A percentile compares a stretch with the other conserved stretches of the same genome.
Conservation (phyloP, 1,140 invertebrate genomes). For the Drosophila ficusphila region DNA sequence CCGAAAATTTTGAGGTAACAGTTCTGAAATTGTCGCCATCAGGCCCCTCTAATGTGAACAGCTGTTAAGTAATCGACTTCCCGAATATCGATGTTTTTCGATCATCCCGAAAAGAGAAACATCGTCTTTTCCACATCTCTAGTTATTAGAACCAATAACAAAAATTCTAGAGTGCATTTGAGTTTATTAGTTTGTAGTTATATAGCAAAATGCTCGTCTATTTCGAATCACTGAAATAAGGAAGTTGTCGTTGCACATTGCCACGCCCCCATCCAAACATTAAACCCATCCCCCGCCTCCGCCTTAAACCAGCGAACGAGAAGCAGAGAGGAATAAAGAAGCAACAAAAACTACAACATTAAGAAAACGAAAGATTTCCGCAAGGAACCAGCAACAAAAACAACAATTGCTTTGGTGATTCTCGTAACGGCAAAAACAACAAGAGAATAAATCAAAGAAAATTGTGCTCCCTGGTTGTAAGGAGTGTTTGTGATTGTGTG, state of each 20-base stretch:
- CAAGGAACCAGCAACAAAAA: constrained; percentile 8
- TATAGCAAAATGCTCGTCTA: constrained; percentile 40
- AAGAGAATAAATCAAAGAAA: constrained; percentile 10
- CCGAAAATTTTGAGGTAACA: neutral
- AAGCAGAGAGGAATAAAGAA: neutral
- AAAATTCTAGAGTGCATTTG: constrained; percentile 36
- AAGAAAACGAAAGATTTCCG: constrained; percentile 35
- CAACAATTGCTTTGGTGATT: constrained; percentile 7
- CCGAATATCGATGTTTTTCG: neutral
- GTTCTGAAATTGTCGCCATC: neutral
- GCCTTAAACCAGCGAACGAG: neutral
- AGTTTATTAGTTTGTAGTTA: constrained; percentile 50
- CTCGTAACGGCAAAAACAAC: constrained; percentile 30
- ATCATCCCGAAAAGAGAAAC: neutral
- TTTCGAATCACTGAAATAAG: constrained; percentile 17
- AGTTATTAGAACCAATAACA: constrained; percentile 33
- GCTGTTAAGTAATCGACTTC: neutral
- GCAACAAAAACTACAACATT: constrained; percentile 17
- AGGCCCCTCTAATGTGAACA: neutral
- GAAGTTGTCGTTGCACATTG: constrained; percentile 13
- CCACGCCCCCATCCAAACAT: constrained; percentile 1
- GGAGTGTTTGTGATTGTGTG: constrained; percentile 6
- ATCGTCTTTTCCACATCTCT: neutral
- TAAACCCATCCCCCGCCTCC: constrained; percentile 3
- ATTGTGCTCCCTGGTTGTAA: neutral